Base-by-base conservation (phyloP, 2,113 vertebrate species). In the Anolis sagrei region DNA sequence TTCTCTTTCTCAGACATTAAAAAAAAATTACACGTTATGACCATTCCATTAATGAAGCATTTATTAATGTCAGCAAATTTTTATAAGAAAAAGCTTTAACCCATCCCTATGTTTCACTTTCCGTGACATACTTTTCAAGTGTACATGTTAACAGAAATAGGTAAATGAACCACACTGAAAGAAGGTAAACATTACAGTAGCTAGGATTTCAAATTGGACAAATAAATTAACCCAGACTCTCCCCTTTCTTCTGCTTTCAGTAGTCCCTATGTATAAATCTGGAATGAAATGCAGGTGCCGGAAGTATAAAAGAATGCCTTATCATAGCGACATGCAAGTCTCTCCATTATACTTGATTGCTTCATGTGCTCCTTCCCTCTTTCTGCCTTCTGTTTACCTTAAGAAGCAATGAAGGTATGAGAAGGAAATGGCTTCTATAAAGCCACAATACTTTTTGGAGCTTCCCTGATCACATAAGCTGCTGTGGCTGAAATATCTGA, bases 161-260 rank as follows among this genome's bases (percentile, higher is more conserved):
- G 58, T 27, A 66, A 79, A 18, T 69, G 32, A 21, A 82, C 3
- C 13, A 21, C 11, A 34, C 54, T 72, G 8, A 39, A 86, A 49
- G 62, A 89, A 87, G 81, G 80, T 81, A 88, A 87, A 72, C 89
- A 82, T 86, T 49, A 86, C 68, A 44, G 39, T 90, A 88, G 83
- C 0, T 0, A 25, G 78, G 85, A 68, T 89, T 85, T 82, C 72
- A 27, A 64, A 54, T 18, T 61, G 82, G 76, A 58, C 80, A 29
- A 34, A 83, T 58, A 4, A 34, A 36, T 74, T 73, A 85, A 51
- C 86, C 74, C 86, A 87, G 87, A 92, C 66, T 70, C 61, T 82
- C 1, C 39, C 39, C 81, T 51, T 54, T 72, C 81, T 76, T 68
- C 75, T n/a, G 75, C n/a, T 48, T 68, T 49, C 48, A 76, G 36